Evolutionary conservation across 2,888 invertebrate species (phyloP).

Genomic region (Ditula angustiorana): DNA sequence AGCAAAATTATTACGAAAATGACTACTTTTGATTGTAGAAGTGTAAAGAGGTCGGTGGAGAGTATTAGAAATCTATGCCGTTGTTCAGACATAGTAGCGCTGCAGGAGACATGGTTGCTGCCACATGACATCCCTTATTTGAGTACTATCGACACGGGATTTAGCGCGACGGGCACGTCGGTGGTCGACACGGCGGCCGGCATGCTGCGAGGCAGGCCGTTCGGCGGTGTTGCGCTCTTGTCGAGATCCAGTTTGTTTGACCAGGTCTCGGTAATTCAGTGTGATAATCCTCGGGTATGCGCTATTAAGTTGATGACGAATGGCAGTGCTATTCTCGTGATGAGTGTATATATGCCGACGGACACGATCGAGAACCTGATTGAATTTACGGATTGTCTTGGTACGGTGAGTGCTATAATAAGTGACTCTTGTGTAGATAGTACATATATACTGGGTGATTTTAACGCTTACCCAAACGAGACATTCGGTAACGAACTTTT

Average conservation of each 20-base stretch:
- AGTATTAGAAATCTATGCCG: conserved; percentile 15
- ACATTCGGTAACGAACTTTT: neutral
- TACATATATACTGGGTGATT: neutral
- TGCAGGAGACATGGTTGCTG: too few relatives aligned
- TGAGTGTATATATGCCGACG: conserved; percentile 45
- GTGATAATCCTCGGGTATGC: conserved; percentile 37
- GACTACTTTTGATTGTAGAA: conserved; percentile 37
- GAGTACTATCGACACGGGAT: conserved; percentile 17
- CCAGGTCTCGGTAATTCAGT: conserved; percentile 38
- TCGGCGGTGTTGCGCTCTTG: conserved; percentile 43
- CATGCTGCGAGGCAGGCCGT: conserved; percentile 37
- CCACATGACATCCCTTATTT: conserved; percentile 33
- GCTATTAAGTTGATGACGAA: conserved; percentile 29
- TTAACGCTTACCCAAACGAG: neutral
- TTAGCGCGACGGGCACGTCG: conserved; percentile 21
- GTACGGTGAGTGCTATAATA: conserved; percentile 42
- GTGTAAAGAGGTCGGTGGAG: conserved; percentile 38
- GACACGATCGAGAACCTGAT: conserved; percentile 28
- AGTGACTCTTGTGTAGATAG: neutral
- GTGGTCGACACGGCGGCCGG: conserved; percentile 40
- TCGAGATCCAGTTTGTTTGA: conserved; percentile 37
- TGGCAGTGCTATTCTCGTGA: conserved; percentile 29
- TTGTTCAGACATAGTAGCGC: conserved; percentile 26
- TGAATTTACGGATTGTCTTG: conserved; percentile 41
- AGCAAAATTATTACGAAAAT: conserved; percentile 4